Conservation (phyloP, 2,888 invertebrate genomes). For the Acleris literana region DNA sequence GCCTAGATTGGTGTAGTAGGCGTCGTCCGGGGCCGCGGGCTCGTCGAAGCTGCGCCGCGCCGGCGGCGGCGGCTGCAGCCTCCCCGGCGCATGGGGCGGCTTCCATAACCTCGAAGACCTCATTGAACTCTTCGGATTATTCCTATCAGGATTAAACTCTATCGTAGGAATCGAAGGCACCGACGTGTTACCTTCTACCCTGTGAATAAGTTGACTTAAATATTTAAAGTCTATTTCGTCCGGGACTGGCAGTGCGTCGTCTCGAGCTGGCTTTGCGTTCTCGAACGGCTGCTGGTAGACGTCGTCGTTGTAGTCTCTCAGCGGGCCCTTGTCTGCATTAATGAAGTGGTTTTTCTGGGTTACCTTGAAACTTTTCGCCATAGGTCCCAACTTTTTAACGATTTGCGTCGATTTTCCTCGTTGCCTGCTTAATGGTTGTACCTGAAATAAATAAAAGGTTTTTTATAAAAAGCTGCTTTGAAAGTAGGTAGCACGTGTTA, state of each 20-base stretch:
- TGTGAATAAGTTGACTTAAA: conserved; percentile 69
- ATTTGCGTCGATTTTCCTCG: not conserved
- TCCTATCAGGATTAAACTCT: conserved; percentile 41
- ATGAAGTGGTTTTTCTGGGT: conserved; percentile 1
- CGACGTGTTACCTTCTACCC: conserved; percentile 53
- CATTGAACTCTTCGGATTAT: not conserved
- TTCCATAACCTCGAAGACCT: not conserved
- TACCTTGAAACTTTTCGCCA: not conserved
- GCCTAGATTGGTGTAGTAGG: conserved; percentile 66
- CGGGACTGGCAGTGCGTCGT: conserved; percentile 39
- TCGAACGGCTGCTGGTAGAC: conserved; percentile 2
- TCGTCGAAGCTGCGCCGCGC: conserved; percentile 1
- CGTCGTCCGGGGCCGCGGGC: conserved; percentile 48
- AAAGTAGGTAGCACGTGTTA: no score
- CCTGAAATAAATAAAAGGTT: not conserved
- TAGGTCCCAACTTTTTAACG: not conserved
- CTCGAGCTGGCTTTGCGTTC: conserved; percentile 20
- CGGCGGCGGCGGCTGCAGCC: conserved; percentile 4
- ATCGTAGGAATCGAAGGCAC: conserved; percentile 38
- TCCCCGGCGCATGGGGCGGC: conserved; percentile 14
- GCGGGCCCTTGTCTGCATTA: not conserved
- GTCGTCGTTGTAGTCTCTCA: not conserved
- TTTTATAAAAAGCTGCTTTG: no score
- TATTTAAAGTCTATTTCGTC: conserved; percentile 69
- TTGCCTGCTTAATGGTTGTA: not conserved